A percentile compares a stretch with the other conserved stretches of the same genome.
These are phyloP conservation scores for Stichopus chloronotus DNA, from an alignment of 35 echinoderm and acorn worm species.

Conservation along the genomic window DNA sequence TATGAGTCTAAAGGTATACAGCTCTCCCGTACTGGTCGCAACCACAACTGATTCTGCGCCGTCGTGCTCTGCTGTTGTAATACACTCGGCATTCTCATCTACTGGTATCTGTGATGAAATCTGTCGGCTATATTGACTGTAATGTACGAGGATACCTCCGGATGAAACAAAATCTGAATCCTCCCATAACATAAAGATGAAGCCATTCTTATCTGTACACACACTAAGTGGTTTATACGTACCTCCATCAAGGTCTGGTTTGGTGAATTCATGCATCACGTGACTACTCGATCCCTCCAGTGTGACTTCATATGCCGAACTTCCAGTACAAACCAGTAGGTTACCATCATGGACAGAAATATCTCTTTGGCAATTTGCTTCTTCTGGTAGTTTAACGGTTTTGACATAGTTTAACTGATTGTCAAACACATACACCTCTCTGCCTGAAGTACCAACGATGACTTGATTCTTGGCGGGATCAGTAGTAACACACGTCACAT, in stretches of 20 bases:
- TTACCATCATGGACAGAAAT: constrained; percentile 1
- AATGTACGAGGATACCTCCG: too few species aligned
- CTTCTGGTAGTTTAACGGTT: neutral
- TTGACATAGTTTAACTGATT: neutral
- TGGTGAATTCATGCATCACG: constrained; percentile 16
- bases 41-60: too few species aligned
- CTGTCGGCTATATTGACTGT: too few species aligned
- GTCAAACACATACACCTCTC: constrained; percentile 41
- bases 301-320: neutral
- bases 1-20: too few species aligned
- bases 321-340: neutral
- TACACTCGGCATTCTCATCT: too few species aligned
- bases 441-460: neutral
- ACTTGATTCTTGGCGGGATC: neutral
- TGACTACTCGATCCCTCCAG: neutral
- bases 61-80: too few species aligned
- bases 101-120: too few species aligned
- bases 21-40: too few species aligned
- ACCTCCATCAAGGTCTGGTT: neutral
- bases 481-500: neutral
- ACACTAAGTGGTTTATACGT: neutral
- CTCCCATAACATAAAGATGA: too few species aligned
- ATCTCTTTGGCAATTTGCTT: neutral
- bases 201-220: neutral
- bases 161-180: too few species aligned